Evolutionary conservation across 2,888 invertebrate species (phyloP).

Genomic region (Cephonodes hylas): DNA sequence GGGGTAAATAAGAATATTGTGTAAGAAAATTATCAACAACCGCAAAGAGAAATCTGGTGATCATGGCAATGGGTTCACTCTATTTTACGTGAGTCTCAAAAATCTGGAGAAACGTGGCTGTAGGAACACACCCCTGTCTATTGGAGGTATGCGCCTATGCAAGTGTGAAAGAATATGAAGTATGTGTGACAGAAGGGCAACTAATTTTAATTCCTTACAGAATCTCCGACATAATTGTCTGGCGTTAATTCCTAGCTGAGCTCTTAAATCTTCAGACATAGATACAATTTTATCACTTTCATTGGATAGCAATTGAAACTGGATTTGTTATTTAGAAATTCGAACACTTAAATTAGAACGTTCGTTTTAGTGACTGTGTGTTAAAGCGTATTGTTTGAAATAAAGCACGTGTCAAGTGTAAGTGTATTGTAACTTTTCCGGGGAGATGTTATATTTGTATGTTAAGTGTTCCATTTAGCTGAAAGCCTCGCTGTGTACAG

Average conservation of each 20-base stretch:
- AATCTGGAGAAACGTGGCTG: too few relatives aligned
- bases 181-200: not conserved
- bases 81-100: too few relatives aligned
- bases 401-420: too few relatives aligned
- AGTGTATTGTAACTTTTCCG: too few relatives aligned
- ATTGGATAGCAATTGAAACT: not conserved
- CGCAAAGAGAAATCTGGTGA: too few relatives aligned
- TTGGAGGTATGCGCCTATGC: too few relatives aligned
- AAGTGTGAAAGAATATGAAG: too few relatives aligned
- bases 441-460: not conserved
- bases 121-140: too few relatives aligned
- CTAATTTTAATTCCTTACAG: not conserved
- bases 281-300: not conserved
- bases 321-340: not conserved
- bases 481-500: slow-evolving; percentile 81
- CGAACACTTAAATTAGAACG: not conserved
- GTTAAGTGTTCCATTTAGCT: not conserved
- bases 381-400: too few relatives aligned
- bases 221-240: not conserved
- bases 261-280: not conserved
- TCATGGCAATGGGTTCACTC: too few relatives aligned
- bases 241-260: not conserved
- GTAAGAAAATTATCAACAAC: too few relatives aligned
- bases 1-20: too few relatives aligned
- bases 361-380: not conserved